Evolutionary conservation across 2,888 invertebrate genomes (phyloP), one percentile per base, ranked within the genome.

Genomic region (Geophilus truncorum): DNA sequence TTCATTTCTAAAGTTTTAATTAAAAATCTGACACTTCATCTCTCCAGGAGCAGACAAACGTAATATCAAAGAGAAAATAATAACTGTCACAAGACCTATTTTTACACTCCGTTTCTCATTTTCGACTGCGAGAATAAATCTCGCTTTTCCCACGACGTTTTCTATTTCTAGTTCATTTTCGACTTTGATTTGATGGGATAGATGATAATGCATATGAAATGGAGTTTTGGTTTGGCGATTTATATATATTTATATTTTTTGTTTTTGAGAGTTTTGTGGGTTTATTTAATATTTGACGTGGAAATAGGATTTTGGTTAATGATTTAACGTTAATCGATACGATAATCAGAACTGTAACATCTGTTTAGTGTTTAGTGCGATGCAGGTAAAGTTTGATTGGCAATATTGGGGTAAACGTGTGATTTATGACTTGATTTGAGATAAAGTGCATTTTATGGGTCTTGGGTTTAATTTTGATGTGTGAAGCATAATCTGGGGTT

Each of bases 31-130:
- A 70, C 70, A 70, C 70, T 70, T 10, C 70, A 70, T 70, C 70
- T 70, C 25, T 25, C 70, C 15, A 23, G 70, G 15, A 25, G 70
- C 25, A 70, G 70, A 70, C 70, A 70, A 70, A 70, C 70, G 70
- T 70, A 70, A 70, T 70, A 70, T 70, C 70, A 70, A 70, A 70
- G 70, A 70, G 70, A 28, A 70, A 70, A 70, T 70, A 70, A 70
- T 70, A 70, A 70, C 70, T 70, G 70, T 70, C 70, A 70, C 6
- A 70, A 70, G 70, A 70, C n/a, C n/a, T n/a, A 70, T 12, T 70
- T 70, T 25, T 70, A n/a, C 51, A n/a, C 15, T 70, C 28, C 25
- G 70, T 70, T 70, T 70, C 70, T 70, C 70, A 70, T 70, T 70
- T 70, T 28, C 15, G 15, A 70, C 6, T 70, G 25, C 3, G 15